Evolutionary conservation across 1,140 invertebrate genomes (phyloP), one percentile per base, ranked within the genome.

Genomic region (Gryllus bimaculatus): DNA sequence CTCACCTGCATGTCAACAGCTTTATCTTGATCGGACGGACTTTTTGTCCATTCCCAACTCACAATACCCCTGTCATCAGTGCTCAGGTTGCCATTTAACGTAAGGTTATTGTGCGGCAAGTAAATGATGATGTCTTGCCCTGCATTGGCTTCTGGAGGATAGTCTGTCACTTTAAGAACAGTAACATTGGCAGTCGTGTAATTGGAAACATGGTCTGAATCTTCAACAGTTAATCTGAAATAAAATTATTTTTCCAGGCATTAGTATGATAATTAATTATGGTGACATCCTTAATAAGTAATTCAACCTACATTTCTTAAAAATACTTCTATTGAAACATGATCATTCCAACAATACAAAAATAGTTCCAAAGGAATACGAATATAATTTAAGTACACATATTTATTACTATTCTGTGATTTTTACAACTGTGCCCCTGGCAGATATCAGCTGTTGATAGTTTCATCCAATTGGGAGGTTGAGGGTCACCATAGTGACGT

Each of bases 21-120:
- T 86, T 95, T 95, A 79, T 94, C 91, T 79, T 94, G 91, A 84
- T 95, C 94, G 73, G 92, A 92, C 0, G 92, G 90, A 79, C 93
- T 93, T 84, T 97, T 96, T 0, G 93, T 96, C 97, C 97, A 98
- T 85, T 97, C 95, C 93, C 96, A 98, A 48, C 90, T 93, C 0
- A 91, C 91, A 81, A 98, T 98, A 75, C 95, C 95, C 84, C 96
- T 93, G 87, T 98, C 97, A 85, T 98, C 97, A 0, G 93, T 94
- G 79, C 95, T 97, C 73, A 93, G 86, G 84, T 94, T 98, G 18
- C 96, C 97, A 85, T 96, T 96, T 7, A 98, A 86, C 0, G 92
- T 95, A 5, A 97, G 89, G 81, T 94, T 93, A 83, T 96, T 97
- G 83, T 94, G 92, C 0, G 96, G 96, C 76, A 98, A 88, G 87